Base-by-base conservation (phyloP, 2,113 vertebrate species). In the Rhynchomys soricoides region DNA sequence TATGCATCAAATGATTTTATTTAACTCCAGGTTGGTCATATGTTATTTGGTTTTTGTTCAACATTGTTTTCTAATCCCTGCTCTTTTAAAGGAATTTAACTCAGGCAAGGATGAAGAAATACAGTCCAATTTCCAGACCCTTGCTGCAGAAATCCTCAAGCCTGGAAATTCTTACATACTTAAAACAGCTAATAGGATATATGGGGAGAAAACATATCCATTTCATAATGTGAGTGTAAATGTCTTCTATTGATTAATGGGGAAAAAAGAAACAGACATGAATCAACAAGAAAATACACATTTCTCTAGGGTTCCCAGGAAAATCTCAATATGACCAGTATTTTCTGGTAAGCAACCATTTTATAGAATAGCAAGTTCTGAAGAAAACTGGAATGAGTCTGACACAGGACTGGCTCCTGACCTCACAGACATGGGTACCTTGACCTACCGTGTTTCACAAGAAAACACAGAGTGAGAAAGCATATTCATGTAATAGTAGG, bases 101-200 rank as follows among this genome's bases (percentile, higher is more conserved):
- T 75, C 73, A 31, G 94, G 71, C 31, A 71, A 97, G 59, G 50
- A 11, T 95, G 95, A 97, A 90, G 96, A 98, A 71, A 93, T 98
- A 50, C 82, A 97, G 1, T 45, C 12, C 12, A 87, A 92, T 40
- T 99, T 99, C 96, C 98, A 98, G 91, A 91, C 48, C 5, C 97
- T 99, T 37, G 97, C 97, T 64, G 95, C 95, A 50, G 97, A 98
- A 97, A 97, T 99, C 89, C 98, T 98, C 85, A 94, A 97, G 73
- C 97, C 96, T 17, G 98, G 97, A 70, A 92, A 96, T 64, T 96
- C 97, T 16, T 98, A 98, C 45, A 2, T 96, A 31, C 97, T 99
- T 92, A 98, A 96, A 97, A 98, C 95, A 66, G 97, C 98, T 79
- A 98, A 97, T 2, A 95, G 97, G 45, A 66, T 98, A 70, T 98